phyloP scores from a whole-genome alignment of 2,797 vertebrate genomes.

The Florisuga fusca region DNA sequence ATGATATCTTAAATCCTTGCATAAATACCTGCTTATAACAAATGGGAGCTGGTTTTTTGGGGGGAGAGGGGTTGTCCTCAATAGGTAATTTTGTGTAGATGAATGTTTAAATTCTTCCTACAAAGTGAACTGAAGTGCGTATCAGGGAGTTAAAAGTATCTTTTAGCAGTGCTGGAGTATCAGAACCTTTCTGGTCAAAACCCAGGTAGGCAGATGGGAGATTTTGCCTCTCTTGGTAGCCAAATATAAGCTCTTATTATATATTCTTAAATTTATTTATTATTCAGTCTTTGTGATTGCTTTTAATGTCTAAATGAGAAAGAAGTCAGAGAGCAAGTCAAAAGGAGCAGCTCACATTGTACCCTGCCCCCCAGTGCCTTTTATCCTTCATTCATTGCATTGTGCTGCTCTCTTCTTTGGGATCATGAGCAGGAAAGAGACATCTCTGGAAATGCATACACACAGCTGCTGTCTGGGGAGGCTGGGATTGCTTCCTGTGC shows the following conservation, averaged over 20 bases:
- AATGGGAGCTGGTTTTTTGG: neutral
- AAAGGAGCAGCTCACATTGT: neutral
- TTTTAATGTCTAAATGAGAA: neutral
- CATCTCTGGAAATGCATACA: neutral
- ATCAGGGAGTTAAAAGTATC: neutral
- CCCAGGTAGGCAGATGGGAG: neutral
- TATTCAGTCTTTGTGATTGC: neutral
- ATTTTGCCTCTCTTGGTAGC: neutral
- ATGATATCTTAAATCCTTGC: neutral
- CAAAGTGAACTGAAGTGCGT: neutral
- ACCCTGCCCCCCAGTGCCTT: neutral
- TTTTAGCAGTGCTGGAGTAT: neutral
- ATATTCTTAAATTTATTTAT: neutral
- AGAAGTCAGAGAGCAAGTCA: neutral
- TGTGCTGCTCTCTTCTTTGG: neutral
- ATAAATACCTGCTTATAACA: neutral
- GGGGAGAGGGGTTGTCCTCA: neutral
- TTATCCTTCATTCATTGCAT: neutral
- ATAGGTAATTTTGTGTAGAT: neutral
- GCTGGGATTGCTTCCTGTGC: neutral
- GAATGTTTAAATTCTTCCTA: neutral
- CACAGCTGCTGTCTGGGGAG: neutral
- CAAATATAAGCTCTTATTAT: neutral
- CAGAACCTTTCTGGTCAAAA: neutral
- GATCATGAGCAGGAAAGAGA: neutral